These are phyloP conservation scores for Oriolus oriolus DNA, from an alignment of 2,113 vertebrate species.

Conservation along the genomic window DNA sequence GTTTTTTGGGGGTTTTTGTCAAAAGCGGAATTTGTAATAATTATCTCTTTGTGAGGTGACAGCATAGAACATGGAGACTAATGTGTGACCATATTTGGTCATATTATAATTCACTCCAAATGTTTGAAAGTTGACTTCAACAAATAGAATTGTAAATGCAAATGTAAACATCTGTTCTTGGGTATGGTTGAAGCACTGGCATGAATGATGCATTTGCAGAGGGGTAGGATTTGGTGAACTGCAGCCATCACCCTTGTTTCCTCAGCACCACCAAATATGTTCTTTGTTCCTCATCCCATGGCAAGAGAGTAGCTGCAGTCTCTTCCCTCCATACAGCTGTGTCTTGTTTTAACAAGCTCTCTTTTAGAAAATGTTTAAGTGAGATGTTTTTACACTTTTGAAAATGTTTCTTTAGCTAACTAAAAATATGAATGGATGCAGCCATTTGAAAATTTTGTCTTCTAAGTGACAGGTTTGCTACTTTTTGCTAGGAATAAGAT, in stretches of 20 bases:
- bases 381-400: background rate
- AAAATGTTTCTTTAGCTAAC: background rate
- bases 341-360: background rate
- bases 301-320: background rate
- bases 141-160: background rate
- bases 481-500: background rate
- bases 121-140: background rate
- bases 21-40: background rate
- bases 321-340: background rate
- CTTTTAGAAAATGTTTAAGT: background rate
- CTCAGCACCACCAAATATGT: background rate
- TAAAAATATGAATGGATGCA: background rate
- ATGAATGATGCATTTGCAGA: background rate
- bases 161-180: background rate
- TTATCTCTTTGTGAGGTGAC: background rate
- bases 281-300: background rate
- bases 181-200: background rate
- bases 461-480: background rate
- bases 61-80: background rate
- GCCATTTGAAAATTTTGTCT: background rate
- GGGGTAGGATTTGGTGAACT: background rate
- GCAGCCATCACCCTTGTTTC: background rate
- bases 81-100: background rate
- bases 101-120: background rate
- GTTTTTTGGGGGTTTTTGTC: background rate